These are phyloP conservation scores for Cryptotis parvus DNA, from an alignment of 2,113 vertebrate species.

Conservation along the genomic window DNA sequence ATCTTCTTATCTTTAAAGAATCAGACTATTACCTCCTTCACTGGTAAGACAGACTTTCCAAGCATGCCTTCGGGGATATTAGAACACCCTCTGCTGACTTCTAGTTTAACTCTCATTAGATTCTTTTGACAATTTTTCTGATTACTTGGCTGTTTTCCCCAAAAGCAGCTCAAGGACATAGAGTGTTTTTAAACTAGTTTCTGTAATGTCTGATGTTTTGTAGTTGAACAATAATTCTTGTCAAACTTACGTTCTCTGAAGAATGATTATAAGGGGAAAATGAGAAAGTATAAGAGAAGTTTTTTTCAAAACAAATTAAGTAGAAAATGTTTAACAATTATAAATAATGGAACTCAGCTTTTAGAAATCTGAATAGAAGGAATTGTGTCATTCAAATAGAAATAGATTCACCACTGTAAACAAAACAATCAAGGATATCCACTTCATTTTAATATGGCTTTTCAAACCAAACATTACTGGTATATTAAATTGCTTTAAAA, in stretches of 20 bases:
- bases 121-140: conserved; percentile 15
- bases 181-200: conserved; percentile 49
- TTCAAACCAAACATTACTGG: conserved; percentile 15
- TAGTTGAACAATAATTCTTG: conserved; percentile 38
- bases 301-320: conserved; percentile 47
- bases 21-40: not conserved
- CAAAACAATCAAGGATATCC: conserved; percentile 66
- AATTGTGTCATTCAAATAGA: conserved; percentile 63
- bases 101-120: conserved; percentile 57
- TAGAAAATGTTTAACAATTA: conserved; percentile 55
- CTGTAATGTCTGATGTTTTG: not conserved
- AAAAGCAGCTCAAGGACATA: not conserved
- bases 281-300: conserved; percentile 29
- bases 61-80: not conserved
- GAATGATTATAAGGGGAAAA: not conserved
- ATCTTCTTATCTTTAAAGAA: not conserved
- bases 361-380: conserved; percentile 57
- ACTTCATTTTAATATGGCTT: conserved; percentile 74
- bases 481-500: conserved; percentile 59
- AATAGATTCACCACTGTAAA: conserved; percentile 50
- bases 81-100: conserved; percentile 1
- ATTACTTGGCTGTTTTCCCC: not conserved
- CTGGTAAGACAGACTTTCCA: not conserved
- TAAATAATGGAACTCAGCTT: conserved; percentile 42
- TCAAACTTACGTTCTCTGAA: conserved; percentile 30